These are phyloP conservation scores for Proterorhinus semilunaris DNA, from an alignment of 2,113 vertebrate genomes.

Conservation along the genomic window DNA sequence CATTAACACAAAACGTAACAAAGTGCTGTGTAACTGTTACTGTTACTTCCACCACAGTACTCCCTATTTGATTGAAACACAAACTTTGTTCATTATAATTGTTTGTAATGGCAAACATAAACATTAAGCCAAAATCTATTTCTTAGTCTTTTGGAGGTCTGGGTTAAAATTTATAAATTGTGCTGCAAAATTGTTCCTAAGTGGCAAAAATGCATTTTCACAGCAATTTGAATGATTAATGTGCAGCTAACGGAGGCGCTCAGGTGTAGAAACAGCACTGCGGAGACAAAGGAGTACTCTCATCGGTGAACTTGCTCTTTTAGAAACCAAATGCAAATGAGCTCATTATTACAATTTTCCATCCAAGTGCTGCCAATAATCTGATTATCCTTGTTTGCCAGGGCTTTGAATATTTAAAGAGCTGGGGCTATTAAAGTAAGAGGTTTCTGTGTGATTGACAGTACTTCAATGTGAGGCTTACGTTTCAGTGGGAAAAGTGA, in stretches of 20 bases:
- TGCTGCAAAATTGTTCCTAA: slow-evolving; percentile 12
- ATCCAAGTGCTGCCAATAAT: slow-evolving; percentile 8
- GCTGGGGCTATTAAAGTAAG: slow-evolving; percentile 16
- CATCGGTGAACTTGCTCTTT: slow-evolving; percentile 12
- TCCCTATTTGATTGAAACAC: not conserved
- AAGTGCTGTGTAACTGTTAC: too few species aligned
- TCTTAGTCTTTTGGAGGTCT: not conserved
- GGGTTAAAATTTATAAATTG: not conserved
- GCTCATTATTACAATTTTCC: slow-evolving; percentile 5
- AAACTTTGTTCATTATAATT: not conserved
- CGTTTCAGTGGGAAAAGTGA: slow-evolving; percentile 16
- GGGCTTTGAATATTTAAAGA: slow-evolving; percentile 28
- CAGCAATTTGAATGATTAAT: slow-evolving; percentile 21
- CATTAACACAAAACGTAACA: too few species aligned
- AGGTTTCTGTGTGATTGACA: slow-evolving; percentile 23
- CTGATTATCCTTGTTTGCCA: slow-evolving; percentile 25
- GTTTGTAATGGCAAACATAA: not conserved
- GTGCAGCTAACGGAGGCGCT: slow-evolving; percentile 7
- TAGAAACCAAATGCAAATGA: slow-evolving; percentile 11
- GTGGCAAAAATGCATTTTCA: slow-evolving; percentile 18
- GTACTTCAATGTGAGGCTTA: not conserved
- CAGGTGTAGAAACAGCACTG: slow-evolving; percentile 2
- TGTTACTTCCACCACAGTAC: not conserved
- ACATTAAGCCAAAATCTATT: not conserved
- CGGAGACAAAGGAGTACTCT: not conserved